Base-by-base conservation (phyloP, 2,888 invertebrate species). In the Drosophila antonietae region DNA sequence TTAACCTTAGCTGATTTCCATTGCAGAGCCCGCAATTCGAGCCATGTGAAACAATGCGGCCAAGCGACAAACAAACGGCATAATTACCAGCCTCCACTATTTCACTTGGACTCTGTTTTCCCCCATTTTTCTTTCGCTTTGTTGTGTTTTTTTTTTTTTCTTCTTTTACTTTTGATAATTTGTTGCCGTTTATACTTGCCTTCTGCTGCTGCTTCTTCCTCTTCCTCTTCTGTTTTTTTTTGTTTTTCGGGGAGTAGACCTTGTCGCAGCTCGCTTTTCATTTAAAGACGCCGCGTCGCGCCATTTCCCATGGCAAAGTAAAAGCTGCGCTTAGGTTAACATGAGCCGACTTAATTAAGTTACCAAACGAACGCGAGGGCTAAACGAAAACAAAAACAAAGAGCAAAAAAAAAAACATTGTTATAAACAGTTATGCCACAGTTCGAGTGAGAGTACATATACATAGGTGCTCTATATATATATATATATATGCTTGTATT, bases 221-320 rank as follows among this genome's bases (percentile, higher is more conserved):
- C 20, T 52, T 23, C 53, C 44, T 20, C 33, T 4, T 20, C 8
- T 51, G 37, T 39, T 39, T 59, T 53, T 68, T 68, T 77, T 63
- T 46, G 47, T 57, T 51, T 61, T 68, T 59, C 44, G 46, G 53
- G 53, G 39, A 28, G 28, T 41, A 51, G 49, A 51, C 55, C 58
- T 59, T 53, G 64, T 64, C 73, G 56, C 71, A 53, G 65, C 74
- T 73, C 74, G 61, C 66, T 81, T 81, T 73, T 81, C 78, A 75
- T 78, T 78, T 75, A 75, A 71, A 80, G 76, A 79, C 68, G 71
- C 78, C 73, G 75, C 72, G 41, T 20, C 39, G 68, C 47, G 66
- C 67, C 52, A 68, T 82, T 81, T 80, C 81, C 83, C 80, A 83
- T 77, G 77, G 70, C 67, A 73, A 80, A 76, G 82, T 76, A 78